Conservation (phyloP, 2,797 vertebrate species). For the Spondyliosoma cantharus region DNA sequence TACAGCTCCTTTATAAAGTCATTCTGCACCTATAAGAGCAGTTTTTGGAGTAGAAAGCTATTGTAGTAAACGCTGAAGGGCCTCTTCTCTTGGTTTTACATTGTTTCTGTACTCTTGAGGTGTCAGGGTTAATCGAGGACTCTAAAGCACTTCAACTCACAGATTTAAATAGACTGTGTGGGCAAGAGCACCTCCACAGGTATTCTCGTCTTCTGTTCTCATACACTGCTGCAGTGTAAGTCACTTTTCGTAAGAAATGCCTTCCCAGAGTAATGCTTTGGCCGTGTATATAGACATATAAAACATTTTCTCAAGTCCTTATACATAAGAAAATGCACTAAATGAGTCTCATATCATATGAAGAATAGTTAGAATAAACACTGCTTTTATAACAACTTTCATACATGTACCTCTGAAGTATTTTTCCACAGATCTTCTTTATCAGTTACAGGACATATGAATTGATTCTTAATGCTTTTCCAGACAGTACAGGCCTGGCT, state of each 20-base stretch:
- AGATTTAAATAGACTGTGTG: constrained; percentile 44
- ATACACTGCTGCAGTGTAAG: neutral
- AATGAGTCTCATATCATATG: neutral
- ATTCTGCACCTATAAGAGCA: neutral
- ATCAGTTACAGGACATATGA: neutral
- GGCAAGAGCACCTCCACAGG: constrained; percentile 14
- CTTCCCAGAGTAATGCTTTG: neutral
- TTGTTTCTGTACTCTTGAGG: constrained; percentile 14
- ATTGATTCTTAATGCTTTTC: neutral
- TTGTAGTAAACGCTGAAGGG: constrained; percentile 38
- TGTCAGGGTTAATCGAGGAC: constrained; percentile 38
- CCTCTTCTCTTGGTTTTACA: constrained; percentile 28
- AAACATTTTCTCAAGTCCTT: neutral
- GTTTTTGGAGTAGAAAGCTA: constrained; percentile 2
- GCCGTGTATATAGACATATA: neutral
- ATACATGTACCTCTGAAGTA: neutral
- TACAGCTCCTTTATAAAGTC: neutral
- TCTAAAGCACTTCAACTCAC: constrained; percentile 7
- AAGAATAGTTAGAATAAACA: neutral
- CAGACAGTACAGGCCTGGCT: neutral
- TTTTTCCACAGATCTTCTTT: too few relatives aligned
- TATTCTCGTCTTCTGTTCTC: neutral
- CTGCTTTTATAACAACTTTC: neutral
- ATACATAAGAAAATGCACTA: neutral
- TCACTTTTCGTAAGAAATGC: constrained; percentile 6